Evolutionary conservation across 1,140 invertebrate species (phyloP), one percentile per base, ranked within the genome.

Genomic region (Philaenus spumarius): DNA sequence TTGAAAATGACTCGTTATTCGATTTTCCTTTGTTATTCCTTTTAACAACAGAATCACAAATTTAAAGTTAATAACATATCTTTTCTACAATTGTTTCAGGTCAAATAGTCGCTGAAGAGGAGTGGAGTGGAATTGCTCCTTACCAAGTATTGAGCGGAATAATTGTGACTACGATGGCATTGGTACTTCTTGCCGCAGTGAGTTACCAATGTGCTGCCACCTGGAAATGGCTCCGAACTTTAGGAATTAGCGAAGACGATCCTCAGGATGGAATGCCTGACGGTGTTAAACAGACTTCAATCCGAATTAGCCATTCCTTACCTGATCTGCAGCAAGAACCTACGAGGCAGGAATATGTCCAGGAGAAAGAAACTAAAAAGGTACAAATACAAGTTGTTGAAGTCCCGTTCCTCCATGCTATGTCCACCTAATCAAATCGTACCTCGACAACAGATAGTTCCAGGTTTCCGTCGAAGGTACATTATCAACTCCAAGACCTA

Each of bases 281-380:
- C 47, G 73, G 78, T 7, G 79, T 81, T 0, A 78, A 81, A 24
- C 83, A 85, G 64, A 78, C 82, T 6, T 80, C 82, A 1, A 84
- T 87, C 55, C 77, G 83, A 11, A 88, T 88, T 66, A 86, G 83
- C 63, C 84, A 86, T 68, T 87, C 85, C 0, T 71, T 88, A 12
- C 86, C 86, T 0, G 86, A 88, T 64, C 73, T 88, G 6, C 83
- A 86, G 64, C 81, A 81, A 0, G 83, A 85, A 59, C 82, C 83
- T 0, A 70, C 84, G 37, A 83, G 82, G 62, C 80, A 85, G 48
- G 82, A 84, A 66, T 86, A 86, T 64, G 79, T 87, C 0, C 84
- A 85, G 61, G 84, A 86, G 55, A 86, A 86, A 66, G 83, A 85
- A 26, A 77, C 62, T 43, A 87, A 85, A 64, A 86, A 85, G 76